phyloP scores from a whole-genome alignment of 2,888 invertebrate genomes.

The Byasa hedistus region DNA sequence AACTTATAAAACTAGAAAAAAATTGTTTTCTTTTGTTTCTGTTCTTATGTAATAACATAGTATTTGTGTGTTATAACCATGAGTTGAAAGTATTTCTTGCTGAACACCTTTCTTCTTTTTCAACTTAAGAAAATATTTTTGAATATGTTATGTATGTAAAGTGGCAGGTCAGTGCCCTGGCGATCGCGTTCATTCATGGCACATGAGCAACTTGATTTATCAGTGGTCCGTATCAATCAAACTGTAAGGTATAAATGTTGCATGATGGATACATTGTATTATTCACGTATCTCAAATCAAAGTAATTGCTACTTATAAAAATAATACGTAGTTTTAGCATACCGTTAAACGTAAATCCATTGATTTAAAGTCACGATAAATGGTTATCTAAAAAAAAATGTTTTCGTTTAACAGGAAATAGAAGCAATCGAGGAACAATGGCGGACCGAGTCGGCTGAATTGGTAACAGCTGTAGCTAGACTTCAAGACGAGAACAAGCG shows the following conservation, averaged over 20 bases:
- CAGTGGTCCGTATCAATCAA: not conserved
- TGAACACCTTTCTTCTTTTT: not conserved
- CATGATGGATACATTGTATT: not conserved
- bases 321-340: not conserved
- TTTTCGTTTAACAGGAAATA: constrained; percentile 84
- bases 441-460: constrained; percentile 94
- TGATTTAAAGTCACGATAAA: not conserved
- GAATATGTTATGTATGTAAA: not conserved
- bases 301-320: not conserved
- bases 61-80: not conserved
- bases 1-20: not conserved
- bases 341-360: not conserved
- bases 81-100: not conserved
- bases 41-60: not conserved
- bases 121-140: not conserved
- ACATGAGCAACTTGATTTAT: not conserved
- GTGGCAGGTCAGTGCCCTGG: not conserved
- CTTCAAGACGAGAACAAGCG: constrained; percentile 96
- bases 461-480: constrained; percentile 89
- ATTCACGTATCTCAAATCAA: not conserved
- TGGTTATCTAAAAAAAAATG: constrained; percentile 17
- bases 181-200: not conserved
- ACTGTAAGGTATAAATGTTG: not conserved
- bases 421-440: constrained; percentile 98
- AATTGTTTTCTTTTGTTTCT: not conserved